Base-by-base conservation (phyloP, 2,797 vertebrate genomes). In the Hapalemur alaotrensis region DNA sequence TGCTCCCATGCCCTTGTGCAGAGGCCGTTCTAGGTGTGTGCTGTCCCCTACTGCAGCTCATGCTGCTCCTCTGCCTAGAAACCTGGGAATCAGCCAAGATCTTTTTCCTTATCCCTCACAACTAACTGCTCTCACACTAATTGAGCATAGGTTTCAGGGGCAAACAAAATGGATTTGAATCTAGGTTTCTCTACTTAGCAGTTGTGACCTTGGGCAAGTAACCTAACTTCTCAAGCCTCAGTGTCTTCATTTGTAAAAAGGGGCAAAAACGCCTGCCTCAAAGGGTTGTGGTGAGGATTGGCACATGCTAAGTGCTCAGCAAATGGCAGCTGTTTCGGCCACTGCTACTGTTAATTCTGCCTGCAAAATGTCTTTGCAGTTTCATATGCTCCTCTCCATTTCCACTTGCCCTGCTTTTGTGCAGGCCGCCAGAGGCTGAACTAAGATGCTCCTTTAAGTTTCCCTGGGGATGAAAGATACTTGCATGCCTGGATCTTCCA, bases 201-300 rank as follows among this genome's bases (percentile, higher is more conserved):
- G 52, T 38, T 28, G n/a, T 76, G 85, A 72, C 52, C 48, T 94
- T 79, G 38, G 32, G 57, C 81, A 57, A 18, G 22, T 90, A 30
- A 30, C 61, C 9, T 61, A 83, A 79, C 78, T n/a, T 79, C 63
- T 48, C 46, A n/a, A 70, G 48, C 43, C 41, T 89, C 43, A 69
- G 57, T 38, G n/a, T 63, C 81, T 86, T 86, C 76, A 30, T 72
- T 46, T 80, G 48, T 80, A 10, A 41, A 87, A 67, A 22, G 7
- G 20, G 69, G 23, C 38, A 85, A 28, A 10, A 22, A 25, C 38
- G 2, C 38, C 50, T 91, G 76, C 23, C 41, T 89, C 87, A 4
- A 12, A 28, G 8, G 0, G 98, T 98, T 98, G 98, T 97, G 96
- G 95, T 70, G 22, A 81, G n/a, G 38, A 15, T 28, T 23, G 65